Evolutionary conservation across 2,113 vertebrate species (phyloP), one percentile per base, ranked within the genome.

Genomic region (Bos javanicus): DNA sequence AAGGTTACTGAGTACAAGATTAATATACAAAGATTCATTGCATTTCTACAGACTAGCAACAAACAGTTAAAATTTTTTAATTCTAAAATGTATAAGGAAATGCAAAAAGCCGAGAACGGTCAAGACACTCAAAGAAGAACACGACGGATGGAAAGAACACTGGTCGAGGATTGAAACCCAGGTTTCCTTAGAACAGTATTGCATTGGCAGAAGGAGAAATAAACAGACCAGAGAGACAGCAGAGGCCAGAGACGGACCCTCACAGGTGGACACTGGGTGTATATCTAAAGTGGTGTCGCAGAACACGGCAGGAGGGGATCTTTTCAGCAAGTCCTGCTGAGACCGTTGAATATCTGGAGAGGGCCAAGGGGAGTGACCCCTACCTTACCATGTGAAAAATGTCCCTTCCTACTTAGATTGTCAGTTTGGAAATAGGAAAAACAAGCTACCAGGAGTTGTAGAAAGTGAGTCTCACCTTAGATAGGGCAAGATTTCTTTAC

Each of bases 331-430:
- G 12, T 25, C 28, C 4, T 4, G 5, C 86, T 36, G 78, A 36
- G 46, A n/a, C 21, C 28, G 0, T 2, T 9, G 54, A 39, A 3
- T 5, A 3, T 15, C 46, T 39, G 4, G 6, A 15, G 76, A 33
- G 11, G 12, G 1, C 21, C 8, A 28, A 64, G 43, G 50, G 57
- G 50, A 12, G 11, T n/a, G 28, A 48, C 7, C 62, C 90, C 23
- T 28, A 0, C 62, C n/a, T 76, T 28, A 74, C 43, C 43, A 21
- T 60, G n/a, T 43, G 7, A 54, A 62, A 23, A 16, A 25, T 60
- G n/a, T 0, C n/a, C 21, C 15, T n/a, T 83, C 7, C 76, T 74
- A 16, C 25, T 15, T 6, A 8, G 30, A 23, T 28, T 86, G 57
- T 28, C 52, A 43, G 43, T 64, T 48, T 62, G 64, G 54, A n/a